phyloP scores from a whole-genome alignment of 1,140 invertebrate genomes.

The Mactra quadrangularis region DNA sequence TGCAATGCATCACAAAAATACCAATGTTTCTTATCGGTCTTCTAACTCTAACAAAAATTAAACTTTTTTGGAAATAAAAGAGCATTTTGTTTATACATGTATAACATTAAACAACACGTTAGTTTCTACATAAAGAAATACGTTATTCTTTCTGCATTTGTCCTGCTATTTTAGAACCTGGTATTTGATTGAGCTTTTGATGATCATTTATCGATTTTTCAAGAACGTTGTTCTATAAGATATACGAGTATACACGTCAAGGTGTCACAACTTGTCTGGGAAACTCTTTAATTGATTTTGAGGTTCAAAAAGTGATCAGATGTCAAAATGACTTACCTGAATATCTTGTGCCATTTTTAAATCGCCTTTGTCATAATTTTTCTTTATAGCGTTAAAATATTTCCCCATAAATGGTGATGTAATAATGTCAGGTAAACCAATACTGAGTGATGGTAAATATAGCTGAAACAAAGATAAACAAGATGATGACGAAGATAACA shows the following conservation, averaged over 20 bases:
- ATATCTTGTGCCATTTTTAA: conserved; percentile 10
- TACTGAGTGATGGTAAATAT: conserved; percentile 35
- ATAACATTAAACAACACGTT: too few relatives aligned
- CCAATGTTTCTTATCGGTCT: not conserved
- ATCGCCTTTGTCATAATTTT: conserved; percentile 1
- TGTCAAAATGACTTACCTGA: conserved; percentile 10
- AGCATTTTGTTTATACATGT: not conserved
- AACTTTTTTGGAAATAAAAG: not conserved
- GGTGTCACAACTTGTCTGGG: not conserved
- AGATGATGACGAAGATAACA: not conserved
- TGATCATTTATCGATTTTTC: not conserved
- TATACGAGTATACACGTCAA: not conserved
- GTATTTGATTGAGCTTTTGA: too few relatives aligned
- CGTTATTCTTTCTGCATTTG: too few relatives aligned
- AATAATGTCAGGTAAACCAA: conserved; percentile 45
- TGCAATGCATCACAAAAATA: not conserved
- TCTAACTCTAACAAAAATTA: not conserved
- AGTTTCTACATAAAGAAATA: too few relatives aligned
- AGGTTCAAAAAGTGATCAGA: not conserved
- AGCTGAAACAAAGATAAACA: conserved; percentile 17
- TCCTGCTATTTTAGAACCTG: too few relatives aligned
- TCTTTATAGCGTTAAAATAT: conserved; percentile 32
- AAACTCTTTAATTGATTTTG: not conserved
- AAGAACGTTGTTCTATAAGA: not conserved
- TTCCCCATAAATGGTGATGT: conserved; percentile 37